Evolutionary conservation across 2,797 vertebrate genomes (phyloP).

Genomic region (Aeoliscus strigatus): DNA sequence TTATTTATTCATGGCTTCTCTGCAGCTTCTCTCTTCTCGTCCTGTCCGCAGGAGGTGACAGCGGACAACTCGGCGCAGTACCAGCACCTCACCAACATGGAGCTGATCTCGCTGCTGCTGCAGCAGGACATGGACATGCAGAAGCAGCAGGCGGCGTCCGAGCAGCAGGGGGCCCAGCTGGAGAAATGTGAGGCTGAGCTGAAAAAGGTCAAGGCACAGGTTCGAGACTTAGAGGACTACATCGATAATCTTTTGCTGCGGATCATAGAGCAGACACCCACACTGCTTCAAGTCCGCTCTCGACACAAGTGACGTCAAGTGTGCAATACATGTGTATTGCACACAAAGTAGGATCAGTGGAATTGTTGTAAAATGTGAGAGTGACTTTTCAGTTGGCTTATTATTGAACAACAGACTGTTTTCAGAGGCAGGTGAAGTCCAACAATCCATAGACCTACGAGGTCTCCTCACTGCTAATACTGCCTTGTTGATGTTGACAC

Average conservation of each 20-base stretch:
- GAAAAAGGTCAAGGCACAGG: slow-evolving; percentile 82
- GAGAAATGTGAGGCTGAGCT: slow-evolving; percentile 85
- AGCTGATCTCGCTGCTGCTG: slow-evolving; percentile 90
- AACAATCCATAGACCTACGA: slow-evolving; percentile 37
- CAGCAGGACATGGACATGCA: slow-evolving; percentile 89
- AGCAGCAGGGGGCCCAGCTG: slow-evolving; percentile 68
- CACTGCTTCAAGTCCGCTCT: slow-evolving; percentile 86
- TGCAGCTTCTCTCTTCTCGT: background rate
- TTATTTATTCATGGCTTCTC: no score
- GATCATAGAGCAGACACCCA: slow-evolving; percentile 96
- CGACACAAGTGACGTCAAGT: slow-evolving; percentile 74
- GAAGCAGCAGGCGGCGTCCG: slow-evolving; percentile 67
- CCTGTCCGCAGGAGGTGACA: slow-evolving; percentile 39
- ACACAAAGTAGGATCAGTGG: background rate
- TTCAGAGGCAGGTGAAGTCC: slow-evolving; percentile 18
- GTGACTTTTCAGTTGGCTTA: slow-evolving; percentile 2
- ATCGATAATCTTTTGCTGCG: slow-evolving; percentile 93
- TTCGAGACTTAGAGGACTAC: slow-evolving; percentile 93
- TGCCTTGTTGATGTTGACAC: slow-evolving; percentile 63
- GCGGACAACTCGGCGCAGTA: slow-evolving; percentile 80
- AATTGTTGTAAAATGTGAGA: slow-evolving; percentile 1
- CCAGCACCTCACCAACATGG: slow-evolving; percentile 91
- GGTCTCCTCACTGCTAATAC: slow-evolving; percentile 58
- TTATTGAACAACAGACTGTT: slow-evolving; percentile 6
- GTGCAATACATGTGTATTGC: slow-evolving; percentile 3